Conservation (phyloP, 1,140 invertebrate species). For the Temnothorax longispinosus region DNA sequence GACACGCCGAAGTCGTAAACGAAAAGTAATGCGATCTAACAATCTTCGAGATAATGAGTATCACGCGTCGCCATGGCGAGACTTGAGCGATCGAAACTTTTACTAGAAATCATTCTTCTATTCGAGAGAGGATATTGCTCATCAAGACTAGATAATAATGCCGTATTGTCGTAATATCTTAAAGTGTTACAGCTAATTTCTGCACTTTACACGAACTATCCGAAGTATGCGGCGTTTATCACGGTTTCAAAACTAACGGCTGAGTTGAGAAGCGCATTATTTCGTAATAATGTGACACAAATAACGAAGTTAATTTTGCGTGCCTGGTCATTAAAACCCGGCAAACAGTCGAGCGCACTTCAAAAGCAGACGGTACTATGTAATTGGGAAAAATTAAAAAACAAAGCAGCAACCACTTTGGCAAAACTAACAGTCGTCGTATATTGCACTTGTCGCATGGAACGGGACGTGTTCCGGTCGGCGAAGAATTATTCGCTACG, state of each 20-base stretch:
- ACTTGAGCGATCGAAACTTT: not conserved
- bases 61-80: not conserved
- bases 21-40: slow-evolving; percentile 64
- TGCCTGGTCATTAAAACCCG: slow-evolving; percentile 70
- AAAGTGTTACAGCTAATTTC: not conserved
- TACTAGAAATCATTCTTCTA: not conserved
- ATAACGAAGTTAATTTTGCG: slow-evolving; percentile 74
- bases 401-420: slow-evolving; percentile 63
- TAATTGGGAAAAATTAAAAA: slow-evolving; percentile 73
- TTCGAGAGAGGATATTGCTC: not conserved
- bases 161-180: not conserved
- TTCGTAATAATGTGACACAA: slow-evolving; percentile 52
- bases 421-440: slow-evolving; percentile 60
- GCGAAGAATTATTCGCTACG: slow-evolving; percentile 27
- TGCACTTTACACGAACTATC: not conserved
- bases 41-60: slow-evolving; percentile 47
- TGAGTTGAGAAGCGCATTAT: slow-evolving; percentile 28
- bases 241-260: slow-evolving; percentile 19
- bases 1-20: slow-evolving; percentile 48
- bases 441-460: not conserved
- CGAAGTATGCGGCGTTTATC: not conserved
- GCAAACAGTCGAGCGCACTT: slow-evolving; percentile 65
- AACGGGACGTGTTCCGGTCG: not conserved
- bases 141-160: slow-evolving; percentile 4
- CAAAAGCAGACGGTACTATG: slow-evolving; percentile 38